Percentiles rank a stretch among this genome's conserved stretches.
Evolutionary conservation across 2,113 vertebrate species (phyloP).

Genomic region (Phoenicopterus ruber): DNA sequence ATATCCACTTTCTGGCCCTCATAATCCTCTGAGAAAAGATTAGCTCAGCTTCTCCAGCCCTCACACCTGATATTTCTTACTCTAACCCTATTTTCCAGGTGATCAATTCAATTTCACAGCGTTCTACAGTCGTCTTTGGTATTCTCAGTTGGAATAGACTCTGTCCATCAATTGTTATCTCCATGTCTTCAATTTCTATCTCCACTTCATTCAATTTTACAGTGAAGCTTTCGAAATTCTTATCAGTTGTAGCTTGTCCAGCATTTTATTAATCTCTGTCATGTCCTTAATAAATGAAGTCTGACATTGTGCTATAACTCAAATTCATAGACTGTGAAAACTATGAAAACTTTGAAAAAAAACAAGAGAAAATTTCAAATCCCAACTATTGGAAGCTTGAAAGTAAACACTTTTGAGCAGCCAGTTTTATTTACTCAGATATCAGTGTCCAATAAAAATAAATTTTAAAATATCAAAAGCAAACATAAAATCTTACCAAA

Average conservation of each 20-base stretch:
- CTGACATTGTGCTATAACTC: background rate
- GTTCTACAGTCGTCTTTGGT: background rate
- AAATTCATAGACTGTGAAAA: constrained; percentile 15
- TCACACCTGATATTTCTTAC: constrained; percentile 19
- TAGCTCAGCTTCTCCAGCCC: background rate
- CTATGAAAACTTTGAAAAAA: background rate
- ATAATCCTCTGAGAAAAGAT: constrained; percentile 11
- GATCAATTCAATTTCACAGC: constrained; percentile 66
- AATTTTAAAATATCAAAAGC: background rate
- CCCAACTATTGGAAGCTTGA: background rate
- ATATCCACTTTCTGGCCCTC: background rate
- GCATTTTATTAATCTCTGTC: constrained; percentile 44
- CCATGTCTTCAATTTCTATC: constrained; percentile 37
- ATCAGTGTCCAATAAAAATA: background rate
- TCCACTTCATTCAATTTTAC: constrained; percentile 38
- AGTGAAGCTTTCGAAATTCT: background rate
- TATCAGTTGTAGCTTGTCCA: background rate
- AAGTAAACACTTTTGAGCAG: background rate
- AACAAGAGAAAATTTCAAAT: background rate
- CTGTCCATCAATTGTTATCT: constrained; percentile 47
- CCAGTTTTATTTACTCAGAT: background rate
- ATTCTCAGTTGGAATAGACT: constrained; percentile 7
- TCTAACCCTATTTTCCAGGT: constrained; percentile 65
- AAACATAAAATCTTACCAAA: background rate
- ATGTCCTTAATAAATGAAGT: constrained; percentile 33